phyloP scores from a whole-genome alignment of 2,113 vertebrate species.

The Balaeniceps rex region DNA sequence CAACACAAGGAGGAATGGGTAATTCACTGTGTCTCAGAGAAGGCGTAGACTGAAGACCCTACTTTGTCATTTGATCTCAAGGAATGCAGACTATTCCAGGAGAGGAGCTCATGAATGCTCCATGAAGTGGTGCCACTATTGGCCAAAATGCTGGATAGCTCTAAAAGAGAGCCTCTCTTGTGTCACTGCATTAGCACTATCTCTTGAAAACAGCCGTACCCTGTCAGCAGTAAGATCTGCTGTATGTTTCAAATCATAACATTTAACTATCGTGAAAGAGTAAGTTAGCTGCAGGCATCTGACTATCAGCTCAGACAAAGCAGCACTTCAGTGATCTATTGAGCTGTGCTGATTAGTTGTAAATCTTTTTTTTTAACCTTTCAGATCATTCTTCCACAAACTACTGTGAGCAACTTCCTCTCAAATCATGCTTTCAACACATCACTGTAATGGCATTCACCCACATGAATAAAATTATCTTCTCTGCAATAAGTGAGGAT shows the following conservation, averaged over 20 bases:
- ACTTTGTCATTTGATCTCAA: not conserved
- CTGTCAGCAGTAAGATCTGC: not conserved
- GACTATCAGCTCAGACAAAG: slow-evolving; percentile 59
- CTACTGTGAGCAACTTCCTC: not conserved
- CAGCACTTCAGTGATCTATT: slow-evolving; percentile 36
- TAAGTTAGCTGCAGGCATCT: slow-evolving; percentile 20
- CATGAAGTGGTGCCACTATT: not conserved
- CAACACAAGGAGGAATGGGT: not conserved
- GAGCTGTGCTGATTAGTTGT: slow-evolving; percentile 47
- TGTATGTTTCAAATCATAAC: not conserved
- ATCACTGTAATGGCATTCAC: slow-evolving; percentile 29
- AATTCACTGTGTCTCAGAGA: not conserved
- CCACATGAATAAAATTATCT: not conserved
- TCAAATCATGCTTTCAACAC: slow-evolving; percentile 32
- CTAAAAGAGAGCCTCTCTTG: not conserved
- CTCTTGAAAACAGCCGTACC: not conserved
- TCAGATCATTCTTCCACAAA: slow-evolving; percentile 22
- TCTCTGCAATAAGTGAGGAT: not conserved
- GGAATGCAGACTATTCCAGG: not conserved
- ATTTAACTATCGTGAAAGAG: not conserved
- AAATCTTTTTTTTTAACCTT: not conserved
- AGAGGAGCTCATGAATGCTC: not conserved
- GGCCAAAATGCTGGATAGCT: not conserved
- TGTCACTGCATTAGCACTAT: not conserved
- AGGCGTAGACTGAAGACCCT: not conserved